A percentile compares a stretch with the other conserved stretches of the same genome.
Conservation (phyloP, 2,113 vertebrate species). For the Chaetura pelagica region DNA sequence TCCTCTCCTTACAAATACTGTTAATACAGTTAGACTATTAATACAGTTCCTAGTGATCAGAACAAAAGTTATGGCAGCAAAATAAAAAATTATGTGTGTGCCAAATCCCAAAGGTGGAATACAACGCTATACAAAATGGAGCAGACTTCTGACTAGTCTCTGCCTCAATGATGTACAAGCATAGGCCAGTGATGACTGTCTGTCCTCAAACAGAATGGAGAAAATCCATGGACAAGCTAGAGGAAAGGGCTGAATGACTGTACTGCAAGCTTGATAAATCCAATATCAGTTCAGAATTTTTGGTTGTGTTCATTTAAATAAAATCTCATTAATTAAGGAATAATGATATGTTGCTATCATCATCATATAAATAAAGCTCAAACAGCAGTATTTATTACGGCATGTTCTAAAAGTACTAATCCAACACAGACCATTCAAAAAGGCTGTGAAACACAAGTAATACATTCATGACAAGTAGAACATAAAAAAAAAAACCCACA, state of each 20-base stretch:
- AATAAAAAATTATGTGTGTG: neutral
- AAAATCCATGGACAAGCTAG: neutral
- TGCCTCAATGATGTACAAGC: neutral
- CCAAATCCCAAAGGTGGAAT: neutral
- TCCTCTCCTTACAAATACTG: neutral
- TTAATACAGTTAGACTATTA: too few species aligned
- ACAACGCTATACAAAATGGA: neutral
- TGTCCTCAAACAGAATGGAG: neutral
- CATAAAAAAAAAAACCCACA: neutral
- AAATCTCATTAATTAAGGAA: neutral
- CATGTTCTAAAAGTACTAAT: neutral
- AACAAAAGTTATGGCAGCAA: neutral
- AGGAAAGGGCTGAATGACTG: neutral
- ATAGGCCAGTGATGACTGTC: neutral
- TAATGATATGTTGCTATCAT: neutral
- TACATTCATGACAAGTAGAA: neutral
- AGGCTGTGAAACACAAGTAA: neutral
- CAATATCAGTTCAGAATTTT: neutral
- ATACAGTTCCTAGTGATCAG: neutral
- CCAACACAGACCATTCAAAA: neutral
- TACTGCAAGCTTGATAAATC: fast-evolving
- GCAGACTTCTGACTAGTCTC: neutral
- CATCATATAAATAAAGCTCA: neutral
- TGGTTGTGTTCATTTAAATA: neutral
- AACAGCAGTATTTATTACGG: neutral